Conservation (phyloP, 2,113 vertebrate genomes). For the Tragelaphus buxtoni region DNA sequence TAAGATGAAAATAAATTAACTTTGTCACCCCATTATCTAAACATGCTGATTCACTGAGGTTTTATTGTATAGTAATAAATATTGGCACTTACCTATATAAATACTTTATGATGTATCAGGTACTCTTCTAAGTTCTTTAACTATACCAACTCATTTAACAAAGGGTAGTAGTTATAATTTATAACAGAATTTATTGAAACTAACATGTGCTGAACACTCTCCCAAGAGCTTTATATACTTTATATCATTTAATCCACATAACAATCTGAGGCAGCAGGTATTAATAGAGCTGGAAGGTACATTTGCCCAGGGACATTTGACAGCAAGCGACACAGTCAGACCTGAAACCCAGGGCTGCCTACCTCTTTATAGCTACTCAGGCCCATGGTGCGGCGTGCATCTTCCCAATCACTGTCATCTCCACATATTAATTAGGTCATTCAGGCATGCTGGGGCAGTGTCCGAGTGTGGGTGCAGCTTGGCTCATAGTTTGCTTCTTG, state of each 20-base stretch:
- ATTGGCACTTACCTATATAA: neutral
- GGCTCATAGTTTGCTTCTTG: conserved; percentile 47
- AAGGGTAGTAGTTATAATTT: neutral
- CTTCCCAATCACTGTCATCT: neutral
- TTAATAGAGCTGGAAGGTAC: neutral
- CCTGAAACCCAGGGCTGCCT: neutral
- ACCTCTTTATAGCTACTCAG: neutral
- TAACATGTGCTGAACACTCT: neutral
- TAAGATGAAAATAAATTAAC: neutral
- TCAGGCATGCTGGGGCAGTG: neutral
- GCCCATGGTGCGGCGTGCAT: neutral
- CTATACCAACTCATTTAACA: neutral
- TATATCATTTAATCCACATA: neutral
- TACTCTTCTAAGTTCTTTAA: neutral
- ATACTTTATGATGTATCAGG: neutral
- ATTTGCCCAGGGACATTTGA: neutral
- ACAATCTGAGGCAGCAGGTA: neutral
- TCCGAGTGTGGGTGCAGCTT: neutral
- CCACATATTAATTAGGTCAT: conserved; percentile 19
- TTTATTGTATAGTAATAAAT: neutral
- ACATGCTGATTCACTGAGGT: neutral
- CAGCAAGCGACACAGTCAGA: neutral
- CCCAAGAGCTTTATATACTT: neutral
- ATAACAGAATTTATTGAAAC: neutral
- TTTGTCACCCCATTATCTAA: neutral